Conservation (phyloP, 1,140 invertebrate genomes). For the Aporrectodea caliginosa region DNA sequence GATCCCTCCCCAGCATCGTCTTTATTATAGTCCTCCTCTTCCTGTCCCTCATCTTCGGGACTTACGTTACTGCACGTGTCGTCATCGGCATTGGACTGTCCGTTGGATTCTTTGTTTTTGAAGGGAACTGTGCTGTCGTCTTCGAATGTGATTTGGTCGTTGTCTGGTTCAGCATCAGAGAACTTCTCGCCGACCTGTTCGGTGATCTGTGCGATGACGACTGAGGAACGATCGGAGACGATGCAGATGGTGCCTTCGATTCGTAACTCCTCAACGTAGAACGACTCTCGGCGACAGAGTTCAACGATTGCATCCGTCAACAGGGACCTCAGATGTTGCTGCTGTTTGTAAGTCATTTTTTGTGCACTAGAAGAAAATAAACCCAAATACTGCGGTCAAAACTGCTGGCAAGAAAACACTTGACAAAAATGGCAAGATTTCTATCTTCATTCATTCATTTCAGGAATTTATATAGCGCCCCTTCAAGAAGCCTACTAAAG, state of each 20-base stretch:
- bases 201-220: conserved; percentile 29
- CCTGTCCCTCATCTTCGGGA: neutral
- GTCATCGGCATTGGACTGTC: neutral
- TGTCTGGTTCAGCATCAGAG: conserved; percentile 4
- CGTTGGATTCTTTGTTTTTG: neutral
- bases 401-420: no score
- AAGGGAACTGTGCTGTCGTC: conserved; percentile 16
- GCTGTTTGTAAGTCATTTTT: neutral
- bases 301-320: conserved; percentile 32
- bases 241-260: conserved; percentile 32
- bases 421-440: no score
- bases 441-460: no score
- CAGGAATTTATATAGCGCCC: no score
- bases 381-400: no score
- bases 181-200: conserved; percentile 29
- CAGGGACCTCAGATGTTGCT: neutral
- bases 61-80: neutral
- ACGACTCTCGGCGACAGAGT: conserved; percentile 28
- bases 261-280: conserved; percentile 32
- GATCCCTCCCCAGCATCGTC: neutral
- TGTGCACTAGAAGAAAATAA: neutral
- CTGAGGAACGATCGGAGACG: conserved; percentile 31
- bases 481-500: no score
- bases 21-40: neutral
- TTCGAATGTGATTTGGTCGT: neutral